A percentile compares a stretch with the other conserved stretches of the same genome.
Evolutionary conservation across 1,140 invertebrate genomes (phyloP).

Genomic region (Leptinotarsa lineolata): DNA sequence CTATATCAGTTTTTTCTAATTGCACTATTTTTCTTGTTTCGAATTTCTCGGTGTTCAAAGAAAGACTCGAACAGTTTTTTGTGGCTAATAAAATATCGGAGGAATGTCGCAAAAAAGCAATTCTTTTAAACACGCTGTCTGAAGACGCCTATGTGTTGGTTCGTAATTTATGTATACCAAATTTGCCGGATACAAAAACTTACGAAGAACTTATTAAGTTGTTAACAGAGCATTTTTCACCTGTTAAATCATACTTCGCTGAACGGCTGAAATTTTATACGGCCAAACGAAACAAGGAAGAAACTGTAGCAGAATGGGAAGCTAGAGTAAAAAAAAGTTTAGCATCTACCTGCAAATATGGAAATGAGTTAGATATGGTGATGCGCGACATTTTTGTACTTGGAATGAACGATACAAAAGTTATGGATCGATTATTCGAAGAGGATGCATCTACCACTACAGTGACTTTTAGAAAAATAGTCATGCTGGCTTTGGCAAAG

Average conservation of each 20-base stretch:
- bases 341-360: too few relatives aligned
- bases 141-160: conserved; percentile 5
- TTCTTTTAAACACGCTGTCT: background rate
- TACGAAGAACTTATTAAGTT: background rate
- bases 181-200: conserved; percentile 6
- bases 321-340: conserved; percentile 17
- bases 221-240: background rate
- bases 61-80: background rate
- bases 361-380: too few relatives aligned
- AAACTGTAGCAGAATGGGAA: background rate
- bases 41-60: conserved; percentile 1
- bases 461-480: too few relatives aligned
- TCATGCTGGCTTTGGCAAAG: too few relatives aligned
- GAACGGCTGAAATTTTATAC: conserved; percentile 18
- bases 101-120: too few relatives aligned
- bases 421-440: too few relatives aligned
- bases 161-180: background rate
- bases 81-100: conserved; percentile 7
- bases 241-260: conserved; percentile 20
- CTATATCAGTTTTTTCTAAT: too few relatives aligned
- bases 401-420: too few relatives aligned
- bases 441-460: too few relatives aligned
- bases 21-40: background rate
- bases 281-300: conserved; percentile 19
- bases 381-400: too few relatives aligned